phyloP scores from a whole-genome alignment of 2,113 vertebrate species.

The Archilochus colubris region DNA sequence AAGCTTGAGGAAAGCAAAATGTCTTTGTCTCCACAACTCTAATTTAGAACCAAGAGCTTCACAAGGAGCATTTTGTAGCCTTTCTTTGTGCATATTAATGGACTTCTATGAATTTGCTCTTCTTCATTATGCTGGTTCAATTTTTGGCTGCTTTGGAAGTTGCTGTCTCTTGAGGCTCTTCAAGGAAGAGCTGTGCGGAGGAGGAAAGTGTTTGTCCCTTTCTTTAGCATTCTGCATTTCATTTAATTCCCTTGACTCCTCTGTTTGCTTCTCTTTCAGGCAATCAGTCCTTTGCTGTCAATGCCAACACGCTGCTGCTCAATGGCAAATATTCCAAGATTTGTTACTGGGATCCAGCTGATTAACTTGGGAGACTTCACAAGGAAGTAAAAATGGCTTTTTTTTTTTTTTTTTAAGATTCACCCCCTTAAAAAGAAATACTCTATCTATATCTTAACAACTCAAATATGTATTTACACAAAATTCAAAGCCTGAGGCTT shows the following conservation, averaged over 20 bases:
- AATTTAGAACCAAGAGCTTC: background rate
- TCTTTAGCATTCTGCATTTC: background rate
- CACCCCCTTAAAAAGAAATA: background rate
- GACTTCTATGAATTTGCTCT: background rate
- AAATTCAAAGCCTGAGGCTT: background rate
- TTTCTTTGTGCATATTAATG: background rate
- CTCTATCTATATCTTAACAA: background rate
- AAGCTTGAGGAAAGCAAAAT: background rate
- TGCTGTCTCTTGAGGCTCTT: background rate
- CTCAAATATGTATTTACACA: background rate
- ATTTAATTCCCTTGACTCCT: background rate
- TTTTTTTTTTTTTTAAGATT: background rate
- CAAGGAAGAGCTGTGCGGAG: background rate
- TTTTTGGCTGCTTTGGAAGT: background rate
- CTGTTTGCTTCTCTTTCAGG: background rate
- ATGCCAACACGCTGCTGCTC: background rate
- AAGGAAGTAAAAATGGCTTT: background rate
- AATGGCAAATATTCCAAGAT: background rate
- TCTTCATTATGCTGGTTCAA: background rate
- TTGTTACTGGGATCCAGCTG: background rate
- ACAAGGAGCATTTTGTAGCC: background rate
- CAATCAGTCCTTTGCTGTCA: background rate
- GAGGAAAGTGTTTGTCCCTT: background rate
- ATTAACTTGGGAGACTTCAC: background rate
- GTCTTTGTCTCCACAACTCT: background rate